These are phyloP conservation scores for Itoplectis maculator DNA, from an alignment of 2,888 invertebrate genomes.

Conservation along the genomic window DNA sequence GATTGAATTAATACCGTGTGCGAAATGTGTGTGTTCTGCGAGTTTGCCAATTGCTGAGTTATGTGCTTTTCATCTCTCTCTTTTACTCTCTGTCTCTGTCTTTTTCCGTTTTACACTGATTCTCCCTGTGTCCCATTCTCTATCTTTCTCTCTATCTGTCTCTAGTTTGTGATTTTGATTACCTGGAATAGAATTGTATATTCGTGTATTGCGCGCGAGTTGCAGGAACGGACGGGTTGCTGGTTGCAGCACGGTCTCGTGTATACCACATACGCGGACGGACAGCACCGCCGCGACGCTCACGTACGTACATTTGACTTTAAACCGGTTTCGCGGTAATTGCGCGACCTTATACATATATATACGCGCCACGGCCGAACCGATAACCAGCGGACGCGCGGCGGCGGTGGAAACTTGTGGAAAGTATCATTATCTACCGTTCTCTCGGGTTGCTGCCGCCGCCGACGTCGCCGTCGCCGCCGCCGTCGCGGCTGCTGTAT, in stretches of 20 bases:
- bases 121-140: constrained; percentile 16
- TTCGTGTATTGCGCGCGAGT: constrained; percentile 68
- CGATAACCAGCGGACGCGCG: constrained; percentile 72
- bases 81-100: constrained; percentile 17
- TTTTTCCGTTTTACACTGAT: constrained; percentile 1
- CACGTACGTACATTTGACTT: constrained; percentile 73
- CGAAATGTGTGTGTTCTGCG: neutral
- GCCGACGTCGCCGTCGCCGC: constrained; percentile 22
- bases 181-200: constrained; percentile 65
- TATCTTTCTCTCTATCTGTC: constrained; percentile 23
- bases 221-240: constrained; percentile 69
- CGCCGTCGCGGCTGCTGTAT: constrained; percentile 56
- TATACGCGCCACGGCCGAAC: constrained; percentile 34
- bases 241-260: constrained; percentile 69
- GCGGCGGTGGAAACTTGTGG: constrained; percentile 69
- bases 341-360: constrained; percentile 74
- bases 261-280: constrained; percentile 68
- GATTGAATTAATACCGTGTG: constrained; percentile 6
- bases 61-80: constrained; percentile 26
- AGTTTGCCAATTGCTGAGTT: constrained; percentile 39
- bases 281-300: constrained; percentile 69
- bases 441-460: constrained; percentile 32
- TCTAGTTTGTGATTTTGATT: constrained; percentile 28
- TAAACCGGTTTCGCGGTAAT: constrained; percentile 78
- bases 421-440: constrained; percentile 75